Percentiles rank a stretch among this genome's conserved stretches.
Evolutionary conservation across 2,113 vertebrate species (phyloP).

Genomic region (Cebidichthys violaceus): DNA sequence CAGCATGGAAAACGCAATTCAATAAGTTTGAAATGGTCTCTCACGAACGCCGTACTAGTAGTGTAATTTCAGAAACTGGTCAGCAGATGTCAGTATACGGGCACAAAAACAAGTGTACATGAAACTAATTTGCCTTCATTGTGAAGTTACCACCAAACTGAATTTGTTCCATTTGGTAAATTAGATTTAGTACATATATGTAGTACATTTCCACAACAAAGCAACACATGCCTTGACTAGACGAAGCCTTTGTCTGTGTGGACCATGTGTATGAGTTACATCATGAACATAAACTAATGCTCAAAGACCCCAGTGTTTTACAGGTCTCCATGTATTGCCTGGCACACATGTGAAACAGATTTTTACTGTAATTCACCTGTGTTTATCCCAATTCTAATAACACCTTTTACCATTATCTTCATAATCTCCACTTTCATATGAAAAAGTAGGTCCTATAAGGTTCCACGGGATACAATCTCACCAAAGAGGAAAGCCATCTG

Average conservation of each 20-base stretch:
- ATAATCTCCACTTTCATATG: background rate
- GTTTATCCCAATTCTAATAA: background rate
- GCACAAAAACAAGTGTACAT: background rate
- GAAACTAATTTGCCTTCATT: background rate
- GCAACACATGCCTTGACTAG: background rate
- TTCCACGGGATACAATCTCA: too few species aligned
- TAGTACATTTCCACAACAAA: background rate
- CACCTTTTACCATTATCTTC: background rate
- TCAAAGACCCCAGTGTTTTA: background rate
- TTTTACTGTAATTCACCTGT: background rate
- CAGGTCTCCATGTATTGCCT: background rate
- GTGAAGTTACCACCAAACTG: background rate
- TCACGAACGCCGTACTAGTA: slow-evolving; percentile 38
- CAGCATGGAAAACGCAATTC: slow-evolving; percentile 22
- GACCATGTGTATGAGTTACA: background rate
- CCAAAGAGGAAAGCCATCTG: background rate
- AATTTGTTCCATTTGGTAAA: background rate
- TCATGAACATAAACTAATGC: background rate
- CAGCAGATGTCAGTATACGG: slow-evolving; percentile 59
- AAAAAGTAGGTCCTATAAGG: background rate
- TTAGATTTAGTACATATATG: background rate
- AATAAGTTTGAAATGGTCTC: background rate
- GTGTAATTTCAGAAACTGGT: background rate
- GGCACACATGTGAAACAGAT: background rate
- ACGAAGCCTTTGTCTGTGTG: background rate